Conservation (phyloP, 2,888 invertebrate species). For the Hymenopus coronatus region DNA sequence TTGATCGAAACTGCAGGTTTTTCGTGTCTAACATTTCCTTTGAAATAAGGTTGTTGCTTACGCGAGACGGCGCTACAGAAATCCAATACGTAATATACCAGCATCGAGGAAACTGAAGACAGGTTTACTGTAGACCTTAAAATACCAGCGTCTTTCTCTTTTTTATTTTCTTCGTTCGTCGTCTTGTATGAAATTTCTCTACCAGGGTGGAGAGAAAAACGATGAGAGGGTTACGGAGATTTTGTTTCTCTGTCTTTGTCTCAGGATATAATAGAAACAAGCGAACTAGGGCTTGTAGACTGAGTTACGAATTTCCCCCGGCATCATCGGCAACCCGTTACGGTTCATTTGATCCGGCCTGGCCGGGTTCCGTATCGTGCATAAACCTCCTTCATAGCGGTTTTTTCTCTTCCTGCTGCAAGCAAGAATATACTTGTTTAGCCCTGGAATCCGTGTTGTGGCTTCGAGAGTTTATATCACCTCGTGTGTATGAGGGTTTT, state of each 20-base stretch:
- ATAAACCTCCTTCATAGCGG: not conserved
- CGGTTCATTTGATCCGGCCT: slow-evolving; percentile 2
- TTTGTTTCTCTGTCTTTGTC: not conserved
- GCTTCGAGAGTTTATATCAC: no score
- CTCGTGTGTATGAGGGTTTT: no score
- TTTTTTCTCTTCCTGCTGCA: no score
- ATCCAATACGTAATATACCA: not conserved
- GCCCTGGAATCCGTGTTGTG: no score
- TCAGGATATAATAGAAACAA: not conserved
- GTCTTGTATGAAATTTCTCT: not conserved
- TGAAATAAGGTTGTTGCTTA: not conserved
- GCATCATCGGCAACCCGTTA: slow-evolving; percentile 10
- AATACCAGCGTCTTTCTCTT: not conserved
- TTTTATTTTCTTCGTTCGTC: not conserved
- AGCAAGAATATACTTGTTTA: no score
- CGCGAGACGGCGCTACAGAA: not conserved
- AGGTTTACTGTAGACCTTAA: not conserved
- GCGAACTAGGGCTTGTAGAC: not conserved
- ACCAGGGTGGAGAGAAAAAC: not conserved
- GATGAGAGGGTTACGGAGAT: not conserved
- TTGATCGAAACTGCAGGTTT: not conserved
- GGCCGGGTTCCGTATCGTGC: not conserved
- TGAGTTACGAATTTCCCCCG: not conserved
- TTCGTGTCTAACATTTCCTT: not conserved
- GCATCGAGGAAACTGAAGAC: not conserved